Evolutionary conservation across 2,797 vertebrate genomes (phyloP).

Genomic region (Platalea minor): DNA sequence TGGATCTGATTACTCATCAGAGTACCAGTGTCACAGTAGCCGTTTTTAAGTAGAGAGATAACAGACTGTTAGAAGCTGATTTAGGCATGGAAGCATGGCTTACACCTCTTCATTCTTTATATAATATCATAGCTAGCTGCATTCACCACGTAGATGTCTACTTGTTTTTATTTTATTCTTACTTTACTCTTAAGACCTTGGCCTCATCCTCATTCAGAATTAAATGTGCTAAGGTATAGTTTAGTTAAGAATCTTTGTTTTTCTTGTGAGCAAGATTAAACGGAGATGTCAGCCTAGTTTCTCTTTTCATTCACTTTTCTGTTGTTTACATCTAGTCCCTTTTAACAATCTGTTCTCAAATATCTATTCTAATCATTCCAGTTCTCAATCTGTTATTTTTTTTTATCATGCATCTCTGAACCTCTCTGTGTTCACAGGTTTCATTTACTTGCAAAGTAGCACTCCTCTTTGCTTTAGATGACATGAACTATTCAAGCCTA

Average conservation of each 20-base stretch:
- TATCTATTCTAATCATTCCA: background rate
- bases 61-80: background rate
- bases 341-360: constrained; percentile 6
- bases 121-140: background rate
- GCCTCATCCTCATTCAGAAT: background rate
- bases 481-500: background rate
- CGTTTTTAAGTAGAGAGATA: background rate
- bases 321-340: background rate
- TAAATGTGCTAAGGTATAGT: background rate
- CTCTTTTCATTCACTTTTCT: background rate
- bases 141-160: background rate
- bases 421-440: background rate
- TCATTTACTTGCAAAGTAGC: background rate
- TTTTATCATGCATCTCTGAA: background rate
- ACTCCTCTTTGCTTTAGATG: background rate
- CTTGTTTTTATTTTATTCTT: background rate
- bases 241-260: background rate
- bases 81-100: background rate
- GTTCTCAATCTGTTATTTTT: background rate
- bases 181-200: background rate
- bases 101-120: background rate
- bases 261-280: background rate
- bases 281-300: background rate
- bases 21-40: background rate
- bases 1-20: background rate